A percentile compares a stretch with the other conserved stretches of the same genome.
phyloP scores from a whole-genome alignment of 2,113 vertebrate species.

The Caloenas nicobarica region DNA sequence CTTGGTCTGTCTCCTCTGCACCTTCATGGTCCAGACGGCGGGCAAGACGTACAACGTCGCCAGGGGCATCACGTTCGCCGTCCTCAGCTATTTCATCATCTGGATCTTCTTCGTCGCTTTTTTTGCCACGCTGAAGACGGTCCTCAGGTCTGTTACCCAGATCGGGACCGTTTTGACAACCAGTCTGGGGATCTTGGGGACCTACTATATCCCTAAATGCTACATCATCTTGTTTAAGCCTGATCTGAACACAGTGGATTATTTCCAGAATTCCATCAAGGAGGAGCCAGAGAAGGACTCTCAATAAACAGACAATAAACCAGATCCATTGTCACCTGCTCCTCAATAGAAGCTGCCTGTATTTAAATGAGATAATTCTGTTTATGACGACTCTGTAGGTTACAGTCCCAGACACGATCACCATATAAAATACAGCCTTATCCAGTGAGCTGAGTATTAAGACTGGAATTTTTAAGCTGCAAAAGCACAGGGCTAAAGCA shows the following conservation, averaged over 20 bases:
- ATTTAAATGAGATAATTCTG: not conserved
- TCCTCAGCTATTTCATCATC: constrained; percentile 77
- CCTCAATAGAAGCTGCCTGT: not conserved
- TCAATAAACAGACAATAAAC: not conserved
- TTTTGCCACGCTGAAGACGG: constrained; percentile 69
- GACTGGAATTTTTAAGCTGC: not conserved
- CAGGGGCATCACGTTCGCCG: constrained; percentile 84
- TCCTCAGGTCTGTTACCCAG: constrained; percentile 59
- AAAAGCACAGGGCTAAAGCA: not conserved
- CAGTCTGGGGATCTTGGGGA: constrained; percentile 72
- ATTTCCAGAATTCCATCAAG: constrained; percentile 61
- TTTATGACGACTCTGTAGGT: not conserved
- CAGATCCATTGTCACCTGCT: not conserved
- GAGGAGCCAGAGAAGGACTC: not conserved
- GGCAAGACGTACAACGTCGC: constrained; percentile 80
- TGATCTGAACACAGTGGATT: constrained; percentile 77
- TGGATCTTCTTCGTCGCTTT: constrained; percentile 84
- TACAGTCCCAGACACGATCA: not conserved
- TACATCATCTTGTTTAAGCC: constrained; percentile 79
- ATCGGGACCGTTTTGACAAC: constrained; percentile 76
- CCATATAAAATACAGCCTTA: not conserved
- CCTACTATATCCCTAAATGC: constrained; percentile 86
- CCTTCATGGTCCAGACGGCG: constrained; percentile 83
- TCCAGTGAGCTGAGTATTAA: not conserved
- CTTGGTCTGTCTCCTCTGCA: constrained; percentile 82